Evolutionary conservation across 2,113 vertebrate genomes (phyloP).

Genomic region (Cricetomys ansorgei): DNA sequence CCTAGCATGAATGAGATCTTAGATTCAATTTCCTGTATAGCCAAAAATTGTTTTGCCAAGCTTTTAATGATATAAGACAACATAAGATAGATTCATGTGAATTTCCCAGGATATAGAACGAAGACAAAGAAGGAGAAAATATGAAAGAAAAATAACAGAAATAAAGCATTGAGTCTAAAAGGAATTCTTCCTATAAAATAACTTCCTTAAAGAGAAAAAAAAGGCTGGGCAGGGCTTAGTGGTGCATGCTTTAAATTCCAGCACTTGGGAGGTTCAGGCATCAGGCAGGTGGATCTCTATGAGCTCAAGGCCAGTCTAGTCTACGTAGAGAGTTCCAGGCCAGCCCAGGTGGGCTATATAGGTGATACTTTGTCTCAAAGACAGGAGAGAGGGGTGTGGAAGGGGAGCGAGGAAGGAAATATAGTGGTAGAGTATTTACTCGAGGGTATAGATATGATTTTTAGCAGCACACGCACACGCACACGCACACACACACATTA

Average conservation of each 20-base stretch:
- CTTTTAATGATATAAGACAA: background rate
- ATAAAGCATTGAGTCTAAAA: background rate
- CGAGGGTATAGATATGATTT: background rate
- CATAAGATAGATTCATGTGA: background rate
- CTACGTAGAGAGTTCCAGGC: background rate
- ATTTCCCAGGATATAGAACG: background rate
- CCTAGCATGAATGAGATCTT: background rate
- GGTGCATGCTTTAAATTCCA: background rate
- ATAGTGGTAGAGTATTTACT: background rate
- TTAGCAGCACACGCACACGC: background rate
- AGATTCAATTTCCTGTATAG: background rate
- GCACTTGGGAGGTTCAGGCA: background rate
- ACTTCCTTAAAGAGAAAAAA: background rate
- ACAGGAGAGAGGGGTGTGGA: background rate
- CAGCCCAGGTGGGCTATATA: background rate
- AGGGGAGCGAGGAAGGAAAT: background rate
- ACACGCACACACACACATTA: background rate
- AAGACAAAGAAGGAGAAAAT: conserved; percentile 32
- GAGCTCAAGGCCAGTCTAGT: background rate
- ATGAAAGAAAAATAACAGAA: conserved; percentile 1
- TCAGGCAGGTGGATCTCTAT: background rate
- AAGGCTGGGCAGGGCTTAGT: background rate
- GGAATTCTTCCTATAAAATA: background rate
- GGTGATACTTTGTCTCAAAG: background rate
- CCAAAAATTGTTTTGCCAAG: background rate